Conservation (phyloP, 2,888 invertebrate genomes). For the Drosophila fungiperda region DNA sequence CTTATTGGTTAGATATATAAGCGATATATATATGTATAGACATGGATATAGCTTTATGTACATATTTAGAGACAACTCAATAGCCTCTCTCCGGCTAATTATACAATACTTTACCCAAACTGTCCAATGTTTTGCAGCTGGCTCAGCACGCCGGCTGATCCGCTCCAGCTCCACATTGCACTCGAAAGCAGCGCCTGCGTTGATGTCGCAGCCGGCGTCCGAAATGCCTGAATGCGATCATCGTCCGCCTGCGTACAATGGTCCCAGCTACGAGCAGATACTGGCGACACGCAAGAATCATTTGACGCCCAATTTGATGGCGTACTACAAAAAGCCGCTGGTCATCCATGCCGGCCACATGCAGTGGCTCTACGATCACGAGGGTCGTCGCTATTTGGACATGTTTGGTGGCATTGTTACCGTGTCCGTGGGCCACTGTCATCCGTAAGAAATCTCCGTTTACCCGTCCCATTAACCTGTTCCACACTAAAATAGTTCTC, state of each 20-base stretch:
- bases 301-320: constrained; percentile 89
- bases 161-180: constrained; percentile 69
- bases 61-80: background rate
- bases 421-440: constrained; percentile 98
- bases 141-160: constrained; percentile 13
- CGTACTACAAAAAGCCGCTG: constrained; percentile 93
- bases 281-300: constrained; percentile 87
- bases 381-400: constrained; percentile 95
- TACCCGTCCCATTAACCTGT: background rate
- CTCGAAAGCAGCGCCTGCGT: constrained; percentile 71
- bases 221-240: constrained; percentile 81
- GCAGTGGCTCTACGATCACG: constrained; percentile 96
- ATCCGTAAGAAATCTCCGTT: constrained; percentile 91
- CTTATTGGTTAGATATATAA: background rate
- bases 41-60: background rate
- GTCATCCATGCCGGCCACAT: constrained; percentile 94
- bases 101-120: background rate
- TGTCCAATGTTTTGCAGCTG: constrained; percentile 13
- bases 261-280: constrained; percentile 88
- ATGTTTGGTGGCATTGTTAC: constrained; percentile 99
- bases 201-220: constrained; percentile 58
- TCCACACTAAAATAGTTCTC: background rate
- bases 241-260: constrained; percentile 85
- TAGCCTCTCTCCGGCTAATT: background rate
- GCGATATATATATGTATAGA: background rate